Evolutionary conservation across 2,888 invertebrate genomes (phyloP), one percentile per base, ranked within the genome.

Genomic region (Camptogramma bilineatum): DNA sequence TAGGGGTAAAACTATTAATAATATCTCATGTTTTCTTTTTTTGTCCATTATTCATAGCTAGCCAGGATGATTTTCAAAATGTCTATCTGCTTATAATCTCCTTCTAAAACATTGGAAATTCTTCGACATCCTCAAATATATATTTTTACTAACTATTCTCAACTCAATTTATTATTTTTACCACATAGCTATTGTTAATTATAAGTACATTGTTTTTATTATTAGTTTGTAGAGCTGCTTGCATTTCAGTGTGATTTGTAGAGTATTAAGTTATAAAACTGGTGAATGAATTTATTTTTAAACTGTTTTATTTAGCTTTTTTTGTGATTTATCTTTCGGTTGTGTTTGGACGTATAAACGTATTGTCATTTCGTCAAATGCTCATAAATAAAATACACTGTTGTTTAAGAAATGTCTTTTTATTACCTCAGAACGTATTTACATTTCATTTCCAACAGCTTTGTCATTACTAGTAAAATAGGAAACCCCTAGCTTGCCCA

Each of bases 281-380:
- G 5, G 16, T 34, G 47, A 57, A 61, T 61, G 52, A 65, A 57
- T 39, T 55, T 17, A 18, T 28, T 46, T 63, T 52, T 64, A 24
- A n/a, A n/a, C n/a, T n/a, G n/a, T n/a, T n/a, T n/a, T n/a, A n/a
- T n/a, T n/a, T n/a, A n/a, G n/a, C n/a, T n/a, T n/a, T n/a, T n/a
- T n/a, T n/a, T 55, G 31, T 64, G 28, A 64, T 54, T 52, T 65
- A 50, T 60, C 28, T 52, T 65, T 60, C 47, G 59, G 54, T 64
- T 64, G 64, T 64, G 59, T 52, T 52, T 59, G 28, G 51, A 34
- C 24, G 19, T 28, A 53, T 48, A 48, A 39, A 61, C 18, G 4
- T 51, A 28, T 7, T 17, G 16, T 44, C 7, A 39, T 39, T 39
- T 48, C 21, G 17, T 17, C 31, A 31, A 31, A 34, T 18, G 34